Conservation (phyloP, 2,888 invertebrate species). For the Cylloceria caligata region DNA sequence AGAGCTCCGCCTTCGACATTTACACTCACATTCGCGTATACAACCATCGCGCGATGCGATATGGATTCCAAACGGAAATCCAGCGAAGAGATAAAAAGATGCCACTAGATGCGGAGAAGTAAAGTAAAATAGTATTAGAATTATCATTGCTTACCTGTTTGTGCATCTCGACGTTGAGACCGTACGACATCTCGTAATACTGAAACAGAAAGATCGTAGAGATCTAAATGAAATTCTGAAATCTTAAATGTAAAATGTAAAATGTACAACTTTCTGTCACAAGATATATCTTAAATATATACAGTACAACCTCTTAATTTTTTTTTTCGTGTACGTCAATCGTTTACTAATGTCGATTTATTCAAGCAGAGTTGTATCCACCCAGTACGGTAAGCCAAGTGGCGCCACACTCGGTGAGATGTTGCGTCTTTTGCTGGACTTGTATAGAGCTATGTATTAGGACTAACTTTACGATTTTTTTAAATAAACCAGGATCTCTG, state of each 20-base stretch:
- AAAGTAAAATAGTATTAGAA: not conserved
- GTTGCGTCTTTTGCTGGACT: too few relatives aligned
- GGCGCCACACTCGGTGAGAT: too few relatives aligned
- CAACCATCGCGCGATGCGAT: slow-evolving; percentile 48
- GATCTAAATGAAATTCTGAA: slow-evolving; percentile 8
- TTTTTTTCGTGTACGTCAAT: too few relatives aligned
- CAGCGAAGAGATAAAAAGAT: slow-evolving; percentile 50
- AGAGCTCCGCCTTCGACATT: slow-evolving; percentile 45
- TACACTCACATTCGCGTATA: slow-evolving; percentile 36
- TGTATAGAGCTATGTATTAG: too few relatives aligned
- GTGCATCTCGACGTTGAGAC: slow-evolving; percentile 97
- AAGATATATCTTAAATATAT: not conserved
- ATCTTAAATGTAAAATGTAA: not conserved
- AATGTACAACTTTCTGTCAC: not conserved
- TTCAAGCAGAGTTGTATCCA: too few relatives aligned
- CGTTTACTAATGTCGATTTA: too few relatives aligned
- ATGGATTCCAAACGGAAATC: slow-evolving; percentile 49
- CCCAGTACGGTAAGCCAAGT: too few relatives aligned
- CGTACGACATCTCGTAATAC: slow-evolving; percentile 99
- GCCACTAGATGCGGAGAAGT: not conserved
- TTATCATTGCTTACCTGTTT: slow-evolving; percentile 91
- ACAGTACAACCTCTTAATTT: not conserved
- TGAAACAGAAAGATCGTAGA: slow-evolving; percentile 86
- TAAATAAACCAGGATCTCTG: too few relatives aligned
- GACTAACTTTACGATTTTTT: too few relatives aligned